Conservation (phyloP, 2,113 vertebrate species). For the Danio rerio region GRCz12tu NC_133198.1:10575001-10575500, state of each 20-base stretch:
- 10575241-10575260: constrained; percentile 52
- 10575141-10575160: constrained; percentile 22
- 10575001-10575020: neutral
- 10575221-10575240: constrained; percentile 54
- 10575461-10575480: constrained; percentile 1
- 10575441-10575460: constrained; percentile 20
- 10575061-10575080: neutral
- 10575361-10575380: constrained; percentile 39
- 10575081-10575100: neutral
- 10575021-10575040: neutral
- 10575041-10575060: neutral
- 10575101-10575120: constrained; percentile 21
- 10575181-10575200: constrained; percentile 44
- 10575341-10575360: constrained; percentile 48
- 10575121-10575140: constrained; percentile 29
- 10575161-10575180: constrained; percentile 44
- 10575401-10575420: constrained; percentile 21
- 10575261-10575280: constrained; percentile 50
- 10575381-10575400: constrained; percentile 15
- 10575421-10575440: constrained; percentile 36
- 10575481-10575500: neutral
- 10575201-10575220: constrained; percentile 57
- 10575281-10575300: constrained; percentile 42
- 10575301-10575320: constrained; percentile 48
- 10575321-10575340: constrained; percentile 40